phyloP scores from a whole-genome alignment of 2,888 invertebrate species.

The Notodonta dromedarius region DNA sequence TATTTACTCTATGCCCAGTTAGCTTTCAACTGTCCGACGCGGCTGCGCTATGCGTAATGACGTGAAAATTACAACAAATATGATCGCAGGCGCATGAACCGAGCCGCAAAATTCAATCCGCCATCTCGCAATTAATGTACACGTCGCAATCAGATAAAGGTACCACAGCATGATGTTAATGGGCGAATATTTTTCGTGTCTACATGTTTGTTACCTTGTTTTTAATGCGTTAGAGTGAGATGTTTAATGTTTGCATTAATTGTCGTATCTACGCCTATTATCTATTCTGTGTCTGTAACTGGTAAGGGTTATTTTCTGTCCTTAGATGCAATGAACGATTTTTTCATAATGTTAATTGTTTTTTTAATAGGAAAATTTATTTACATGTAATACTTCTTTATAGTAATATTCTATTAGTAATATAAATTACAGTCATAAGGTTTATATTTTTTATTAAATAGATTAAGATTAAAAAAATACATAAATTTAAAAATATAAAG shows the following conservation, averaged over 20 bases:
- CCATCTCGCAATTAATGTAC: constrained; percentile 51
- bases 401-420: too few relatives aligned
- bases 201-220: constrained; percentile 5
- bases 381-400: too few relatives aligned
- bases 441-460: too few relatives aligned
- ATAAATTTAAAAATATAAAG: too few relatives aligned
- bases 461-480: too few relatives aligned
- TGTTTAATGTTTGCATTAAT: neutral
- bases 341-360: too few relatives aligned
- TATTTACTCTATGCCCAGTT: constrained; percentile 56
- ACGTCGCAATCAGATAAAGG: constrained; percentile 26
- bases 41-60: constrained; percentile 67
- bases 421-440: too few relatives aligned
- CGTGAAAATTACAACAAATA: constrained; percentile 77
- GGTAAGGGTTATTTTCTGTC: neutral
- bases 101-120: constrained; percentile 67
- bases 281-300: too few relatives aligned
- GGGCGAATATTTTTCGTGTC: constrained; percentile 3
- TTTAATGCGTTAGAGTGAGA: neutral
- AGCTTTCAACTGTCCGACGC: constrained; percentile 66
- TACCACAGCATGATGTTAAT: constrained; percentile 4
- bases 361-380: too few relatives aligned
- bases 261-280: neutral
- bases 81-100: constrained; percentile 46
- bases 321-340: neutral